Base-by-base conservation (phyloP, 2,888 invertebrate genomes). In the Cyclophora punctaria region DNA sequence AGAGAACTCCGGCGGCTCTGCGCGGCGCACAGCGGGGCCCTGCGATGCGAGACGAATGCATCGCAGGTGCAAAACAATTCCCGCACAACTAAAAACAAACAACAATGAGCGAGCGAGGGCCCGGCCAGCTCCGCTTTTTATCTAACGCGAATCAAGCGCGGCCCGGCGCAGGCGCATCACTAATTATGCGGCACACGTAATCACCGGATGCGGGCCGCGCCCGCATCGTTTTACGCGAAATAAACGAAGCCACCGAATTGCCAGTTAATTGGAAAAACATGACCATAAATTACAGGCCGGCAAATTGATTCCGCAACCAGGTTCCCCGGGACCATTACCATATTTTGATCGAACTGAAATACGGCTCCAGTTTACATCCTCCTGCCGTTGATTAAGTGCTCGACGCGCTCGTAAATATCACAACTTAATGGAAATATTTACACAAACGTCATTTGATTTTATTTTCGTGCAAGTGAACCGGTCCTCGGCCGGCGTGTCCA, bases 171-270 rank as follows among this genome's bases (percentile, higher is more conserved):
- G 76, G 80, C 80, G 82, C 84, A 84, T 84, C 83, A 78, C 84
- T 82, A 85, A 85, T 87, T 84, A 84, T 84, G 78, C 77, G 69
- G 71, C 71, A 72, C 75, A 70, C 79, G 73, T 86, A 88, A 88
- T 86, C 81, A 80, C 87, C 87, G 88, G 88, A 88, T 88, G 88
- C 87, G 86, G 86, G 87, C 83, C 83, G 80, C 83, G 80, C 82
- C 84, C 83, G 82, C 80, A 80, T 5, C 83, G 77, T 84, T 83
- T 82, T 80, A 81, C 76, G 84, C 86, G 79, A 85, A 86, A 86
- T 84, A 82, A 86, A 84, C 85, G 83, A 81, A 84, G 84, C 86
- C 84, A 85, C 86, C 84, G 87, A 86, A 87, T 87, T 82, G 83
- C 78, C 84, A 81, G 85, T 83, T 88, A 87, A 88, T 88, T 86